A percentile compares a stretch with the other conserved stretches of the same genome.
phyloP scores from a whole-genome alignment of 2,797 vertebrate genomes.

The Chaetophractus vellerosus region DNA sequence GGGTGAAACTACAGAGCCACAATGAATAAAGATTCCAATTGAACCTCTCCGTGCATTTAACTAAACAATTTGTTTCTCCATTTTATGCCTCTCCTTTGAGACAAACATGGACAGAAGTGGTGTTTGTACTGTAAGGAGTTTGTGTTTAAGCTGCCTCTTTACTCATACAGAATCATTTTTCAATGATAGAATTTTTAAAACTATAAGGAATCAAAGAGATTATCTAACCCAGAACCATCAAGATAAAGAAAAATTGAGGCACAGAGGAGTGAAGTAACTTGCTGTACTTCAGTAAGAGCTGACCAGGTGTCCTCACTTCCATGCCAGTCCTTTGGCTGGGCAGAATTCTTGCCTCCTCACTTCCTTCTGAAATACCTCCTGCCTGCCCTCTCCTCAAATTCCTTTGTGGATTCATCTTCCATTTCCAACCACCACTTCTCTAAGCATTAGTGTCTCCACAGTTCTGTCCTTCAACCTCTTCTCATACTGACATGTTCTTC shows the following conservation, averaged over 20 bases:
- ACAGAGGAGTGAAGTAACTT: background rate
- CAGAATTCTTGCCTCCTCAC: no score
- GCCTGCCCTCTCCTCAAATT: background rate
- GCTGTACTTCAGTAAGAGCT: background rate
- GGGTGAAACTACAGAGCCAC: background rate
- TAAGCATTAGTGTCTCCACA: background rate
- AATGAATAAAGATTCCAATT: slow-evolving; percentile 57
- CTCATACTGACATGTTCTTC: background rate
- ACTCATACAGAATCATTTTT: background rate
- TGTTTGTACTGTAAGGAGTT: slow-evolving; percentile 73
- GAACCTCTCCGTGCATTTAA: slow-evolving; percentile 73
- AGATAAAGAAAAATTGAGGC: background rate
- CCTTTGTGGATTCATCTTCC: background rate
- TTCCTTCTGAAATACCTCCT: background rate
- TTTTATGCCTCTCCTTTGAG: slow-evolving; percentile 78
- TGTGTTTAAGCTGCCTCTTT: slow-evolving; percentile 24
- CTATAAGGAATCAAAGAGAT: background rate
- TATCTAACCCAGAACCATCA: background rate
- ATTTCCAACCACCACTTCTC: background rate
- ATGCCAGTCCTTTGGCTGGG: background rate
- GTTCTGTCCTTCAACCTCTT: background rate
- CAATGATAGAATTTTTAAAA: background rate
- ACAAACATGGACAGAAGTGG: slow-evolving; percentile 66
- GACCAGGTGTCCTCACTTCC: background rate
- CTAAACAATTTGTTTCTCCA: slow-evolving; percentile 71